These are phyloP conservation scores for Podiceps cristatus DNA, from an alignment of 2,113 vertebrate species.

Conservation along the genomic window DNA sequence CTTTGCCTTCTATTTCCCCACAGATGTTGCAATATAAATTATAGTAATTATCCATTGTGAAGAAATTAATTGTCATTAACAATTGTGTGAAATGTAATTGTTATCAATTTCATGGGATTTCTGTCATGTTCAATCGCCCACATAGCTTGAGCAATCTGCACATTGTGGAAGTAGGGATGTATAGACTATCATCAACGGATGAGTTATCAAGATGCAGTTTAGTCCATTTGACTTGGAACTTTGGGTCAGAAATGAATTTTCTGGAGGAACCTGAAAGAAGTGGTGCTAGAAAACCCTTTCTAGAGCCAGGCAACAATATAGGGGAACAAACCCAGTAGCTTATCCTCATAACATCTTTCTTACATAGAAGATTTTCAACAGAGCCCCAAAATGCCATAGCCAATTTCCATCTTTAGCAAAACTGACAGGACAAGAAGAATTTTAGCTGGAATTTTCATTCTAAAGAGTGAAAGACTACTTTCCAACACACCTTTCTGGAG, in stretches of 20 bases:
- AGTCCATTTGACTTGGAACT: background rate
- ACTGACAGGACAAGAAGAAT: background rate
- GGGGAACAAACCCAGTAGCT: background rate
- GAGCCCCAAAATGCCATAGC: background rate
- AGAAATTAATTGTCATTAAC: slow-evolving; percentile 33
- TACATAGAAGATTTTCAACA: background rate
- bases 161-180: background rate
- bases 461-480: background rate
- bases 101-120: background rate
- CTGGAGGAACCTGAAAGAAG: background rate
- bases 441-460: background rate
- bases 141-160: background rate
- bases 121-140: background rate
- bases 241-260: background rate
- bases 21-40: slow-evolving; percentile 48
- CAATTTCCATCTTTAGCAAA: background rate
- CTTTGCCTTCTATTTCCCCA: slow-evolving; percentile 10
- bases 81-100: slow-evolving; percentile 18
- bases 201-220: background rate
- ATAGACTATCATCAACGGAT: background rate
- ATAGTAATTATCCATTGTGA: slow-evolving; percentile 34
- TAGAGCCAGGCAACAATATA: background rate
- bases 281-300: background rate
- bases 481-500: background rate
- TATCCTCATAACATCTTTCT: background rate